Evolutionary conservation across 1,140 invertebrate species (phyloP), one percentile per base, ranked within the genome.

Genomic region (Papilio polyxenes): DNA sequence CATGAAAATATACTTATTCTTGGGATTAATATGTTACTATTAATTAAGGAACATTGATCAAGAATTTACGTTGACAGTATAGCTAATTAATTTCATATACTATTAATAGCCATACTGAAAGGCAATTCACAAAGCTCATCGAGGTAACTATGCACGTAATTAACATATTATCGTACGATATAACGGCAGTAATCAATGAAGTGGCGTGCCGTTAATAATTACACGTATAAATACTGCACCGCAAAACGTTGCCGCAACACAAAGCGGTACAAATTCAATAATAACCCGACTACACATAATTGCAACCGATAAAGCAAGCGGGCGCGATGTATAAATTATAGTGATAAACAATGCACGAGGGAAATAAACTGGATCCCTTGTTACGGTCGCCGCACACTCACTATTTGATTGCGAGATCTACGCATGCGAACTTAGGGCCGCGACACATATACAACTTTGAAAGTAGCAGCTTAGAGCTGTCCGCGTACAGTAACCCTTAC

Each of bases 321-420:
- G 86, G 86, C 82, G 85, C 88, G 88, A 91, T 91, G 93, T 93
- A 92, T 92, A 92, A 91, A 94, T 93, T 92, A 93, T 93, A 89
- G 92, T 89, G 88, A 91, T 90, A 94, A 93, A 94, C 90, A 94
- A 93, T 90, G 89, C 86, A 85, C 82, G 89, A 88, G 88, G 88
- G 86, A 86, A 90, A 88, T 88, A 86, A 91, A 90, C 93, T 93
- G 90, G 92, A 92, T 92, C 85, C 84, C 85, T 84, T 86, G 88
- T 89, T 89, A 86, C 89, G 82, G 85, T 86, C 87, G 83, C 88
- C 84, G 65, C 65, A 72, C 31, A 37, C 13, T 37, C 23, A 40
- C 31, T 72, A 40, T 72, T 72, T 72, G 31, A 72, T 72, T 72
- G 31, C 23, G 65, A 31, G 31, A 69, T 37, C 65, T 37, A 72